These are phyloP conservation scores for Epizoanthus rinbou DNA, from an alignment of 92 coral and sea anemone genomes.

Conservation along the genomic window DNA sequence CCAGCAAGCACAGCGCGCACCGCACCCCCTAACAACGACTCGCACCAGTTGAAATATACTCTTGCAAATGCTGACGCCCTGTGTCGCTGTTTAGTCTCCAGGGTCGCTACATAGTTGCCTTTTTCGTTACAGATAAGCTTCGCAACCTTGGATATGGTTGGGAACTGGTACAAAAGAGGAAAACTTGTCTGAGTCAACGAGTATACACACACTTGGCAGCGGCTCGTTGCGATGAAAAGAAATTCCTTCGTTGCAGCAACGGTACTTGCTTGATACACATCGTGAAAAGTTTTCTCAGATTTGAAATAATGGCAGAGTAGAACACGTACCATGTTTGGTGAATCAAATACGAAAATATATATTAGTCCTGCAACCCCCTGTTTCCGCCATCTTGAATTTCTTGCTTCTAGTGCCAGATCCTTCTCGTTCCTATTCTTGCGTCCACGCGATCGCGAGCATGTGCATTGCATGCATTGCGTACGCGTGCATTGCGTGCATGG, in stretches of 20 bases:
- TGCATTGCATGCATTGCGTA: no score
- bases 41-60: conserved; percentile 93
- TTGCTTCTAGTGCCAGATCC: neutral
- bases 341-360: neutral
- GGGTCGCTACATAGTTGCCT: conserved; percentile 80
- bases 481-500: no score
- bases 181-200: conserved; percentile 80
- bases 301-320: conserved; percentile 90
- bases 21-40: conserved; percentile 57
- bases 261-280: conserved; percentile 80
- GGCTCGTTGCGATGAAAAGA: conserved; percentile 75
- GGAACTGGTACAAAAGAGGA: conserved; percentile 85
- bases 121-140: conserved; percentile 78
- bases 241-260: conserved; percentile 69
- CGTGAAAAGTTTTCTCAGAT: conserved; percentile 82
- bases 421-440: neutral
- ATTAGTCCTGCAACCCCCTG: neutral
- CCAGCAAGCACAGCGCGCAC: conserved; percentile 81
- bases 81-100: conserved; percentile 67
- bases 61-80: conserved; percentile 67
- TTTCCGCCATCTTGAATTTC: neutral
- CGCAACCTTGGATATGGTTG: conserved; percentile 79
- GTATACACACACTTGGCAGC: conserved; percentile 82
- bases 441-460: no score
- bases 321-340: conserved; percentile 85